phyloP scores from a whole-genome alignment of 2,797 vertebrate species.

The Cossypha niveicapilla region DNA sequence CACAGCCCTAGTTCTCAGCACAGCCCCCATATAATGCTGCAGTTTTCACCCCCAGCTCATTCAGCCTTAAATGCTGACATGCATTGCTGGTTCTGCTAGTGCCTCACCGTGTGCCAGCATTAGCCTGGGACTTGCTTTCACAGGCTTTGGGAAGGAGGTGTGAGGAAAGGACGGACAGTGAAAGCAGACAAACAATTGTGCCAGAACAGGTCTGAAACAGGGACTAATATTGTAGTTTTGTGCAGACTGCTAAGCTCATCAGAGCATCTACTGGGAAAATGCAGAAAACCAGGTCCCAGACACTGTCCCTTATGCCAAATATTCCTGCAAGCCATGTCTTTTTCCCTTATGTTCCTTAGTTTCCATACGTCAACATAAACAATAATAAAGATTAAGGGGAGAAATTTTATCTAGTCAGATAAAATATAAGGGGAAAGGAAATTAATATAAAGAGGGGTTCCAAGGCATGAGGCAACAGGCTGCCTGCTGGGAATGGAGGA shows the following conservation, averaged over 20 bases:
- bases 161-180: background rate
- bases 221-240: accelerated
- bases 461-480: background rate
- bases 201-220: background rate
- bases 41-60: background rate
- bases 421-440: background rate
- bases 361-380: background rate
- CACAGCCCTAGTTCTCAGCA: background rate
- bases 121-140: background rate
- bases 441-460: background rate
- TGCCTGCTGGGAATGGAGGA: background rate
- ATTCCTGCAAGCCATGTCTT: background rate
- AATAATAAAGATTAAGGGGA: background rate
- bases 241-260: background rate
- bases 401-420: background rate
- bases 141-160: background rate
- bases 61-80: accelerated
- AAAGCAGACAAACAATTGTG: background rate
- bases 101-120: accelerated
- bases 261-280: background rate
- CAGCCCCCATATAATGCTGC: accelerated
- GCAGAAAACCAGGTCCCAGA: background rate
- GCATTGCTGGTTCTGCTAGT: background rate
- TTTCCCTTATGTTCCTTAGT: background rate
- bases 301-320: accelerated